Evolutionary conservation across 1,140 invertebrate genomes (phyloP).

Genomic region (Saccostrea cuccullata): DNA sequence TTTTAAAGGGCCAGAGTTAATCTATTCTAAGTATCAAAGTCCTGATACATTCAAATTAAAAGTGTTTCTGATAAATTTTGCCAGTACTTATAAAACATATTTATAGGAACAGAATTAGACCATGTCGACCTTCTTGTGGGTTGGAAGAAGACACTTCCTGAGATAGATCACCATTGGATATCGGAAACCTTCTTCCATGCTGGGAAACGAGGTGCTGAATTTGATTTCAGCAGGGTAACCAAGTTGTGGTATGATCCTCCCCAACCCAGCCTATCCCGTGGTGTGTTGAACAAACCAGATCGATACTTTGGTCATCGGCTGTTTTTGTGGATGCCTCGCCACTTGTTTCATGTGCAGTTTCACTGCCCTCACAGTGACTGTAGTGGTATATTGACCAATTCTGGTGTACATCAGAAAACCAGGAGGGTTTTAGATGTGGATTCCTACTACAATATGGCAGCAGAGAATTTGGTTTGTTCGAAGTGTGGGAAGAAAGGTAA

Average conservation of each 20-base stretch:
- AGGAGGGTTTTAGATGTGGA: conserved; percentile 54
- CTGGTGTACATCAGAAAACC: conserved; percentile 31
- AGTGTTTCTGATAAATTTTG: no score
- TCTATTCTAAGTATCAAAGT: no score
- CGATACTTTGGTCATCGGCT: conserved; percentile 33
- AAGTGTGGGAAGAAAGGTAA: conserved; percentile 20
- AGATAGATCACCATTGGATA: background rate
- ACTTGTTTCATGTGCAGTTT: conserved; percentile 2
- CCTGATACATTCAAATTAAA: no score
- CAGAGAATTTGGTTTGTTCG: conserved; percentile 37
- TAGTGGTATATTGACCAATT: conserved; percentile 37
- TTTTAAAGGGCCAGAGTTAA: no score
- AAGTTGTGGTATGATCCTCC: conserved; percentile 42
- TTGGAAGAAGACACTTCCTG: background rate
- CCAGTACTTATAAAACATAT: no score
- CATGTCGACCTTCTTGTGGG: background rate
- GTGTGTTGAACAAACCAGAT: background rate
- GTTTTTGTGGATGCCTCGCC: conserved; percentile 39
- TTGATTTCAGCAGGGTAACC: conserved; percentile 1
- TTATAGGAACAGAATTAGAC: no score
- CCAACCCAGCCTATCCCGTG: background rate
- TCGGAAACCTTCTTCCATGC: background rate
- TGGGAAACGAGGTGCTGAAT: background rate
- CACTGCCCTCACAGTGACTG: conserved; percentile 27
- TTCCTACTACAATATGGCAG: conserved; percentile 47